Percentiles rank a stretch among this genome's conserved stretches.
These are phyloP conservation scores for Dione juno DNA, from an alignment of 2,888 invertebrate species.

Conservation along the genomic window DNA sequence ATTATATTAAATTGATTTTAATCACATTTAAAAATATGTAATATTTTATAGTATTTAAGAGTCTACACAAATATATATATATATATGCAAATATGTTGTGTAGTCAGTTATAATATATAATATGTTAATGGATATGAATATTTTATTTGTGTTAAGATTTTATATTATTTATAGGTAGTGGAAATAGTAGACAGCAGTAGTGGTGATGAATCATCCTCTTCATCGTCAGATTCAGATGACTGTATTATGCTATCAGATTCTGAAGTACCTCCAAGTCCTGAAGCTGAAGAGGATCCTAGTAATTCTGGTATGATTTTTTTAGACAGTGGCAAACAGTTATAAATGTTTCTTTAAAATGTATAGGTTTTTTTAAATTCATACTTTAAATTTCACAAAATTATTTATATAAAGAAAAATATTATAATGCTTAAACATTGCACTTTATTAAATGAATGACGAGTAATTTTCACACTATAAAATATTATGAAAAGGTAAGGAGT, in stretches of 20 bases:
- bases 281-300: conserved; percentile 93
- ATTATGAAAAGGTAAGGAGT: no score
- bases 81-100: no score
- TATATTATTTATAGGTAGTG: conserved; percentile 80
- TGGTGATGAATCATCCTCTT: conserved; percentile 78
- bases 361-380: background rate
- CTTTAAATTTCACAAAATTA: no score
- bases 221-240: conserved; percentile 90
- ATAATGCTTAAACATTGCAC: no score
- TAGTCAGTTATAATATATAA: conserved; percentile 39
- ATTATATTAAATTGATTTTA: no score
- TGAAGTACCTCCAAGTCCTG: conserved; percentile 90
- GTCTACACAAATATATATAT: no score
- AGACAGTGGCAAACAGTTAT: background rate
- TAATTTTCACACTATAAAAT: no score
- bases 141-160: background rate
- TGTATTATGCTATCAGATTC: conserved; percentile 94
- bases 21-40: no score
- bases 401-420: no score
- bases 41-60: no score
- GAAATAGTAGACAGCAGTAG: conserved; percentile 89
- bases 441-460: no score
- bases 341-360: background rate
- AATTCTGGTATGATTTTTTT: conserved; percentile 87
- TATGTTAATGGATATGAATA: background rate